phyloP scores from a whole-genome alignment of 2,113 vertebrate species.

The Tursiops truncatus region DNA sequence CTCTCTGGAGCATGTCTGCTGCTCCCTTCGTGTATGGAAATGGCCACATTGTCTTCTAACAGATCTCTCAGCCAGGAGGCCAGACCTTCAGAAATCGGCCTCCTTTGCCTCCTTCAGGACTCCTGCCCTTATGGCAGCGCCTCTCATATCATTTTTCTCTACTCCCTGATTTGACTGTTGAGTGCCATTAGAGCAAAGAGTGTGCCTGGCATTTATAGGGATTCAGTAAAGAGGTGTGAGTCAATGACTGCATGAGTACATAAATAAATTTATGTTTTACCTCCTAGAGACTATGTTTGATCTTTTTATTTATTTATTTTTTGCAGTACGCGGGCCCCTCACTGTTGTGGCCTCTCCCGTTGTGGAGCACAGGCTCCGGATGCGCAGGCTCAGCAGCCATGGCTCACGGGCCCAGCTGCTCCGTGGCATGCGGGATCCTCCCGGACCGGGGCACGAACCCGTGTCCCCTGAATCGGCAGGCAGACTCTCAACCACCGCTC shows the following conservation, averaged over 20 bases:
- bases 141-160: not conserved
- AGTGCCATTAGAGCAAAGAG: not conserved
- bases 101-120: not conserved
- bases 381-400: too few species aligned
- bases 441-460: too few species aligned
- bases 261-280: not conserved
- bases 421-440: too few species aligned
- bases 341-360: too few species aligned
- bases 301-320: not conserved
- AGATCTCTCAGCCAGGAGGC: not conserved
- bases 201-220: not conserved
- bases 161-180: not conserved
- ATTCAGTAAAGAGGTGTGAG: not conserved
- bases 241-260: not conserved
- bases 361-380: too few species aligned
- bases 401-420: too few species aligned
- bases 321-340: too few species aligned
- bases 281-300: not conserved
- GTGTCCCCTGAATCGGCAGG: too few species aligned
- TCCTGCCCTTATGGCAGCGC: not conserved
- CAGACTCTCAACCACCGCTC: too few species aligned
- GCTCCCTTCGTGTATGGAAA: not conserved
- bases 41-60: not conserved
- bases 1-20: not conserved
- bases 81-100: not conserved